Percentiles rank a stretch among this genome's conserved stretches.
Conservation (phyloP, 2,888 invertebrate genomes). For the Alentia gelatinosa region DNA sequence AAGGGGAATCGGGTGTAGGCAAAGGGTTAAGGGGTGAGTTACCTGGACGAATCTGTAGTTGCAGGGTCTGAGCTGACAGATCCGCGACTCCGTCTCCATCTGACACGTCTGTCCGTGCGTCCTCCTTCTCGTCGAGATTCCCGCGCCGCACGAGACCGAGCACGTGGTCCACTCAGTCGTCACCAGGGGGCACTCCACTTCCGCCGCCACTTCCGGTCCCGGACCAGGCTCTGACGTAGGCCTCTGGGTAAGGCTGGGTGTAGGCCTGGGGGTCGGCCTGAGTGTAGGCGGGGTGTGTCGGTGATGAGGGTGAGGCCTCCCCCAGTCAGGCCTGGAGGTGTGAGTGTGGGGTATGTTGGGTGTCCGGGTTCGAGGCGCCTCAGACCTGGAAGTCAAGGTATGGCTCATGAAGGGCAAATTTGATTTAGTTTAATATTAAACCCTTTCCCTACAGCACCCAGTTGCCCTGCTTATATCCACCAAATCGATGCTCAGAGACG, state of each 20-base stretch:
- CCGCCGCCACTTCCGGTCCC: background rate
- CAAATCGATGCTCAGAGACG: no score
- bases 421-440: no score
- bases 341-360: no score
- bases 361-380: no score
- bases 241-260: background rate
- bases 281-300: background rate
- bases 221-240: background rate
- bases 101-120: slow-evolving; percentile 62
- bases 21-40: no score
- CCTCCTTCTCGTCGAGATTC: slow-evolving; percentile 71
- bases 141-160: slow-evolving; percentile 74
- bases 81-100: slow-evolving; percentile 46
- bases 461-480: no score
- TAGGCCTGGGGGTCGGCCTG: background rate
- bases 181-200: background rate
- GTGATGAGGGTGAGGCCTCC: no score
- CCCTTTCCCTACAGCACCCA: no score
- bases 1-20: no score
- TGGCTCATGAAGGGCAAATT: no score
- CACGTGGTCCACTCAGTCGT: slow-evolving; percentile 73
- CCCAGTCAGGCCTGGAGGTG: no score
- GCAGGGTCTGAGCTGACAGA: slow-evolving; percentile 60
- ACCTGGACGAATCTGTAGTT: slow-evolving; percentile 26
- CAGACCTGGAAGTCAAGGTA: no score